A percentile compares a stretch with the other conserved stretches of the same genome.
phyloP scores from a whole-genome alignment of 2,888 invertebrate species.

The Papilio elwesi region DNA sequence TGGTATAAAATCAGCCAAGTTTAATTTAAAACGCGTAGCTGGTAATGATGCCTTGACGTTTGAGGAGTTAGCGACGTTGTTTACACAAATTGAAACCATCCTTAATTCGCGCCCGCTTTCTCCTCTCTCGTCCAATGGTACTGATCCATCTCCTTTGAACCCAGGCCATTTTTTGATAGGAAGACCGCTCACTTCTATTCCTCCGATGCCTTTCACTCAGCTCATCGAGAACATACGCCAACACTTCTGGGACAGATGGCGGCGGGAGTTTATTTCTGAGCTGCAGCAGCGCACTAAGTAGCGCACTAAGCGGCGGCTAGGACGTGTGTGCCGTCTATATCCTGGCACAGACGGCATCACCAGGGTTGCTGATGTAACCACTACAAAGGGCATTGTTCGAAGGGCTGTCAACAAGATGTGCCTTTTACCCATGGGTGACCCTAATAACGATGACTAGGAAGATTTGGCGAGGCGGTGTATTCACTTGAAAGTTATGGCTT shows the following conservation, averaged over 20 bases:
- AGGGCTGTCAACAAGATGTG: constrained; percentile 23
- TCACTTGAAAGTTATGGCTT: background rate
- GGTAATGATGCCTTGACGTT: constrained; percentile 38
- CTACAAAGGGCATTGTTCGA: constrained; percentile 25
- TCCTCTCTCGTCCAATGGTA: constrained; percentile 30
- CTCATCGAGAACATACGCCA: constrained; percentile 38
- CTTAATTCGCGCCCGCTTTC: too few species aligned
- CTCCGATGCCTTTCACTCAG: constrained; percentile 13
- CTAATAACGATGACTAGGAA: background rate
- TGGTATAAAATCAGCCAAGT: too few species aligned
- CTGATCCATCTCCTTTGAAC: constrained; percentile 34
- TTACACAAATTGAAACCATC: constrained; percentile 39
- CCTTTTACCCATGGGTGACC: constrained; percentile 11
- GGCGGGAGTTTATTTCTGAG: too few species aligned
- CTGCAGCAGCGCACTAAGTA: too few species aligned
- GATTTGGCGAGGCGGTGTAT: too few species aligned
- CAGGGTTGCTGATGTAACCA: constrained; percentile 41
- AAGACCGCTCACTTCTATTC: too few species aligned
- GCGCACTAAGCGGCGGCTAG: too few species aligned
- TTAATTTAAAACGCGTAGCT: constrained; percentile 37
- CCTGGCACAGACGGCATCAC: constrained; percentile 41
- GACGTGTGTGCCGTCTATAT: constrained; percentile 40
- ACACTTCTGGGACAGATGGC: constrained; percentile 44
- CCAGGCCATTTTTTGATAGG: constrained; percentile 20
- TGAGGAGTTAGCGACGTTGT: constrained; percentile 40